phyloP scores from a whole-genome alignment of 2,113 vertebrate genomes.

The Rhipidura dahli region DNA sequence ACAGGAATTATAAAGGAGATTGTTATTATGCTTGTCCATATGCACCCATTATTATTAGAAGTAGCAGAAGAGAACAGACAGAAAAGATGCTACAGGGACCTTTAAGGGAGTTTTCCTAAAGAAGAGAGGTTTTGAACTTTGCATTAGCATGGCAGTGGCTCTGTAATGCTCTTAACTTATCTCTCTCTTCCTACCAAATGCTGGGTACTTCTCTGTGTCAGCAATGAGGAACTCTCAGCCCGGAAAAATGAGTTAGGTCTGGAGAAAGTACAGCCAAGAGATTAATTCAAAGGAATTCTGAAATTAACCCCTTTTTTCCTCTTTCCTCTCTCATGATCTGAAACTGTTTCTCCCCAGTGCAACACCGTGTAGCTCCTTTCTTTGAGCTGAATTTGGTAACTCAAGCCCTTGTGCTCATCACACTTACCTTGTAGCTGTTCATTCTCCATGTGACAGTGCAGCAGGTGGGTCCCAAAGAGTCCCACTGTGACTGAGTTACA shows the following conservation, averaged over 20 bases:
- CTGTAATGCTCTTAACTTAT: background rate
- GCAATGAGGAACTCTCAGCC: background rate
- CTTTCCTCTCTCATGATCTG: background rate
- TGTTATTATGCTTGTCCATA: background rate
- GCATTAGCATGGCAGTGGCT: background rate
- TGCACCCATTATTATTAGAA: slow-evolving; percentile 41
- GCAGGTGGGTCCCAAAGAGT: background rate
- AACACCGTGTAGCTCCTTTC: background rate
- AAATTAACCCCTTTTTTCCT: background rate
- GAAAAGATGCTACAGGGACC: background rate
- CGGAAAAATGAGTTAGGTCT: background rate
- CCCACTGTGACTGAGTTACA: background rate
- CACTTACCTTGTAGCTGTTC: background rate
- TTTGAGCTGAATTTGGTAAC: background rate
- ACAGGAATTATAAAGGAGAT: background rate
- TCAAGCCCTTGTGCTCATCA: background rate
- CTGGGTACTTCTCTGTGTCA: background rate
- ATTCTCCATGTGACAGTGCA: background rate
- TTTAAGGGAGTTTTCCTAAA: background rate
- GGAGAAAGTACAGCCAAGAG: background rate
- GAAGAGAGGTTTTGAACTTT: background rate
- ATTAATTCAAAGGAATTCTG: background rate
- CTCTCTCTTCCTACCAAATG: background rate
- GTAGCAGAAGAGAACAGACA: background rate
- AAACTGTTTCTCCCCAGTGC: background rate